Conservation (phyloP, 2,888 invertebrate genomes). For the Tanypteryx hageni region DNA sequence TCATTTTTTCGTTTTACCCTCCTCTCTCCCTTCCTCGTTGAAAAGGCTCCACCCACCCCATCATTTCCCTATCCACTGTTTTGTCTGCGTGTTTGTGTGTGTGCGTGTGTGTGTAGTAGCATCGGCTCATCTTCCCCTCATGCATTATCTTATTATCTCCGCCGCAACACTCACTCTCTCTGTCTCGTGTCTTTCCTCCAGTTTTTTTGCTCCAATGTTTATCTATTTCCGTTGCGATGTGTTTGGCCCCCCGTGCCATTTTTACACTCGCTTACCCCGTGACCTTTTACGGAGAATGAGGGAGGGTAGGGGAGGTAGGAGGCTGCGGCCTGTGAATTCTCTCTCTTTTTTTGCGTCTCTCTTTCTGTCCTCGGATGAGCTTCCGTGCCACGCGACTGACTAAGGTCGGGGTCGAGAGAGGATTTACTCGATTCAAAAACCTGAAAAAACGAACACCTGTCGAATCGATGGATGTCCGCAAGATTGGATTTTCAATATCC, state of each 20-base stretch:
- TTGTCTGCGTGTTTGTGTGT: too few species aligned
- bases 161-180: too few species aligned
- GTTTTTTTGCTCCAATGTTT: too few species aligned
- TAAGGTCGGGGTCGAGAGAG: background rate
- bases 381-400: background rate
- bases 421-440: background rate
- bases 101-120: background rate
- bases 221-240: too few species aligned
- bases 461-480: background rate
- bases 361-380: background rate
- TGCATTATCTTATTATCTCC: background rate
- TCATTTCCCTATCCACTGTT: background rate
- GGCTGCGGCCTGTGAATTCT: background rate
- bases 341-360: background rate
- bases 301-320: background rate
- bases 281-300: too few species aligned
- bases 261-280: too few species aligned
- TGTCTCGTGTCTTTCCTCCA: too few species aligned
- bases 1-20: background rate
- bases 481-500: slow-evolving; percentile 1
- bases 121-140: background rate
- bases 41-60: background rate
- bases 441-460: background rate
- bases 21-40: background rate
- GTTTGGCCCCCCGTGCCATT: too few species aligned